Base-by-base conservation (phyloP, 2,888 invertebrate species). In the Brachyptera risi region DNA sequence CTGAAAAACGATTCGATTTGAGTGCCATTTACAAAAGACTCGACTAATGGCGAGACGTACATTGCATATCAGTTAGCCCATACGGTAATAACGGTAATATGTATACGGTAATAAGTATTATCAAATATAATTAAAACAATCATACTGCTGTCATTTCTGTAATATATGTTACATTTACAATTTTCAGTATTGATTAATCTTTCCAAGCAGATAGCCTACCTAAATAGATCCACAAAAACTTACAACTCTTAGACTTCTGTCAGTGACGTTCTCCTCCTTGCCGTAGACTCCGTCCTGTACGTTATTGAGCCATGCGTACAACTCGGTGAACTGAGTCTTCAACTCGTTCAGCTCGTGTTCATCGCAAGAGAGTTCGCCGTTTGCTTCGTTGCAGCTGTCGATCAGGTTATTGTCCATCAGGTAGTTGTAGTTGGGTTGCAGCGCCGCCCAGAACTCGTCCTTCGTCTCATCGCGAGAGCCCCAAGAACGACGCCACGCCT, bases 341-440 rank as follows among this genome's bases (percentile, higher is more conserved):
- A 91, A 85, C 58, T 69, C 73, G 42, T 74, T 73, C 37, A 75
- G 77, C 65, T 81, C 80, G 66, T 81, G 78, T 69, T 83, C 83
- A 72, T 84, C 82, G 71, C 82, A 81, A 60, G 83, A 80, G 71
- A 90, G 79, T 76, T 90, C 90, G 70, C 86, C 85, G 76, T 85
- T 86, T 65, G 87, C 87, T 79, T 88, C 88, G 88, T 88, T 76
- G 80, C 95, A 95, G 68, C 88, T 87, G 73, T 94, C 92, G 65
- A 96, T 88, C 68, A 96, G 87, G 76, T 93, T 90, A 71, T 91
- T 92, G 76, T 93, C 93, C 95, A 96, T 95, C 72, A 96, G 90
- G 76, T 92, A 96, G 74, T 94, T 89, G 78, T 95, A 95, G 77
- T 92, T 91, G 60, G 90, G 88, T 76, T 92, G 89, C 70, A 95